Evolutionary conservation across 2,113 vertebrate species (phyloP).

Genomic region (Brienomyrus longianalis): DNA sequence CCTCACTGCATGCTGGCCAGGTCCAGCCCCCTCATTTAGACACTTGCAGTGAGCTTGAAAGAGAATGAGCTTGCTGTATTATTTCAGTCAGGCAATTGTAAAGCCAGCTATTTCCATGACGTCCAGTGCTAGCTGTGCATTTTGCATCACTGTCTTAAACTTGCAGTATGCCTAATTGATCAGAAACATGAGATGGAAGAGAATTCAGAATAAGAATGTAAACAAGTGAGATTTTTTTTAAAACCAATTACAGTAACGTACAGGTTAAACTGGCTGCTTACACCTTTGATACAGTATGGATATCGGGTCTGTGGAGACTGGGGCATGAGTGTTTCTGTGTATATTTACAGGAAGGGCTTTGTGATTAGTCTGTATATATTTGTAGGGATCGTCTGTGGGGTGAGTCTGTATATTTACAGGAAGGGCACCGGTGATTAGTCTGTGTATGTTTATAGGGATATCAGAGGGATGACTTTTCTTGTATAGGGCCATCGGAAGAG

Average conservation of each 20-base stretch:
- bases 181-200: not conserved
- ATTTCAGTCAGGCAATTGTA: not conserved
- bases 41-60: not conserved
- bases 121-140: not conserved
- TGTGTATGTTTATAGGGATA: not conserved
- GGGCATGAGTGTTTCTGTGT: not conserved
- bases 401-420: not conserved
- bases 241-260: not conserved
- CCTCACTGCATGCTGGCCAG: not conserved
- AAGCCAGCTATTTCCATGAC: not conserved
- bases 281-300: not conserved
- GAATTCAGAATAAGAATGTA: not conserved
- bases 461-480: not conserved
- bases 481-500: not conserved
- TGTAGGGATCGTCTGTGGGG: no score
- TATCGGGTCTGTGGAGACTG: not conserved
- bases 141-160: not conserved
- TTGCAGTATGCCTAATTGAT: not conserved
- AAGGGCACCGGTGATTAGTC: no score
- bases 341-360: not conserved
- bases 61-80: conserved; percentile 1
- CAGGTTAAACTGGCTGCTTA: not conserved
- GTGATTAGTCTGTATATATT: not conserved
- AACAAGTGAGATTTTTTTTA: not conserved
- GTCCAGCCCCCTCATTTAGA: not conserved